Evolutionary conservation across 2,888 invertebrate genomes (phyloP).

Genomic region (Rhagonycha lutea): DNA sequence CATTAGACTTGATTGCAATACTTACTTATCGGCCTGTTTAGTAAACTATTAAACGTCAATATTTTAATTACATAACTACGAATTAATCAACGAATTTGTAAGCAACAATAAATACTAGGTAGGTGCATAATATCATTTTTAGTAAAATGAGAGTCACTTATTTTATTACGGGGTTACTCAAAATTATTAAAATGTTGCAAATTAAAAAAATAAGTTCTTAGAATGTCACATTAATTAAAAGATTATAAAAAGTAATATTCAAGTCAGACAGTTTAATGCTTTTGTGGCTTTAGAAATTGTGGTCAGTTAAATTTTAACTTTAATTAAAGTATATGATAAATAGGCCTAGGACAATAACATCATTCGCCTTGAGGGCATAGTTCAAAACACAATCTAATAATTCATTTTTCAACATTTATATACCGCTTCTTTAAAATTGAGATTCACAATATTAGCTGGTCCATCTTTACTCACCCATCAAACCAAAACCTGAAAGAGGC

Average conservation of each 20-base stretch:
- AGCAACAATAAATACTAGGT: not conserved
- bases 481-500: not conserved
- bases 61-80: not conserved
- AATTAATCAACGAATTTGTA: conserved; percentile 3
- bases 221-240: not conserved
- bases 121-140: not conserved
- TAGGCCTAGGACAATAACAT: conserved; percentile 8
- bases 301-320: conserved; percentile 7
- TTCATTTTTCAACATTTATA: not conserved
- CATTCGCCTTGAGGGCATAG: conserved; percentile 5
- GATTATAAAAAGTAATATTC: not conserved
- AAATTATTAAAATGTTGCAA: not conserved
- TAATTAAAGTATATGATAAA: conserved; percentile 14
- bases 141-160: not conserved
- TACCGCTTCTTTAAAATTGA: not conserved
- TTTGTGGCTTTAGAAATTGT: conserved; percentile 3
- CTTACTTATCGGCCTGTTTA: conserved; percentile 10
- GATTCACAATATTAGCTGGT: not conserved
- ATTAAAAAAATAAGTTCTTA: not conserved
- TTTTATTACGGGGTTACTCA: not conserved
- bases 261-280: not conserved
- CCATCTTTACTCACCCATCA: conserved; percentile 2
- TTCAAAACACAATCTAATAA: not conserved
- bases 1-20: conserved; percentile 11
- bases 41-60: conserved; percentile 4